Evolutionary conservation across 2,113 vertebrate genomes (phyloP), one percentile per base, ranked within the genome.

Genomic region (Herpetotheres cachinnans): DNA sequence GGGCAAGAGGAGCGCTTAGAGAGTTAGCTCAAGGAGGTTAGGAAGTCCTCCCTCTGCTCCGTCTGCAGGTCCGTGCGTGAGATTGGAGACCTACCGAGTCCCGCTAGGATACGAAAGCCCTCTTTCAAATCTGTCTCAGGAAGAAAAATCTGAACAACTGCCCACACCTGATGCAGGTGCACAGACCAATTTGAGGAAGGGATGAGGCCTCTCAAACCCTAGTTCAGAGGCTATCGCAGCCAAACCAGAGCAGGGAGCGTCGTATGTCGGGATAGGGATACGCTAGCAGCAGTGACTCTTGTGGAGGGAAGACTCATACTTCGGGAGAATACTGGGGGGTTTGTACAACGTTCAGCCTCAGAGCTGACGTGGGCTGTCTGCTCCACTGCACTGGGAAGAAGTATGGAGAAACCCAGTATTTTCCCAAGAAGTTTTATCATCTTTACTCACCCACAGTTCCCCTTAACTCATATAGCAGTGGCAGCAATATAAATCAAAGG

Each of bases 161-260:
- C 26, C 34, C 24, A 56, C 9, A 70, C 6, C 7, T 52, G 40
- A 44, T 27, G 32, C 18, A 54, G 55, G 16, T 55, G 42, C 86
- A n/a, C 15, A 30, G 10, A 25, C 3, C 8, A 24, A 2, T 34
- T 10, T 82, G 86, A 65, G 49, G 44, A 55, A 77, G 6, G 11
- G 12, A 36, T 56, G 52, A 73, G 11, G 14, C 13, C 5, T 65
- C 27, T 69, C 42, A 84, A 69, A 59, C 10, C 13, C 40, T 46
- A 25, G 30, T 36, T 91, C 36, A 34, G 47, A 93, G 25, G 21
- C 13, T 61, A 19, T 11, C 0, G 0, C 62, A 59, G 56, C 15
- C 38, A 59, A 73, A 42, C 6, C n/a, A 49, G 8, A n/a, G n/a
- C 4, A 54, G 20, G 11, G n/a, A 63, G 1, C 2, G 0, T n/a